Conservation (phyloP, 2,113 vertebrate genomes). For the Upupa epops region DNA sequence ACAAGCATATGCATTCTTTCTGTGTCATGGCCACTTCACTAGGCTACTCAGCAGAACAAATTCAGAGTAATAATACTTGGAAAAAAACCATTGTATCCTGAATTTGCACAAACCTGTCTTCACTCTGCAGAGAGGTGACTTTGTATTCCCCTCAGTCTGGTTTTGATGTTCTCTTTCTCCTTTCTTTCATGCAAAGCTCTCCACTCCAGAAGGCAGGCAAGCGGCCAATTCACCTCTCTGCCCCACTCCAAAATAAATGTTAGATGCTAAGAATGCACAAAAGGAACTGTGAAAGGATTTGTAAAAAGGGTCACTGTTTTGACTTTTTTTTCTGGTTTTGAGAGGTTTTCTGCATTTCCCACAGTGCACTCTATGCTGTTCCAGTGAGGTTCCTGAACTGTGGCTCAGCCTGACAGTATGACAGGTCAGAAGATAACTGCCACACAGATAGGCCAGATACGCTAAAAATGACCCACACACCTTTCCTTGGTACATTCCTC, state of each 20-base stretch:
- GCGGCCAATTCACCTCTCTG: constrained; percentile 50
- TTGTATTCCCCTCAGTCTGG: constrained; percentile 34
- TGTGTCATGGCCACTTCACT: not conserved
- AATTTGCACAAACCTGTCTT: not conserved
- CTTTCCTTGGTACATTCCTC: constrained; percentile 30
- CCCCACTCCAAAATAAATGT: constrained; percentile 54
- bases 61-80: not conserved
- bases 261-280: constrained; percentile 24
- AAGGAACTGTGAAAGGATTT: constrained; percentile 11
- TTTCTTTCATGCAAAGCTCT: constrained; percentile 48
- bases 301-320: not conserved
- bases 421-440: constrained; percentile 27
- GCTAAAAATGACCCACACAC: not conserved
- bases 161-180: constrained; percentile 61
- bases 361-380: not conserved
- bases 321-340: not conserved
- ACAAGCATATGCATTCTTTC: not conserved
- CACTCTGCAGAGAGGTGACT: constrained; percentile 10
- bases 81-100: not conserved
- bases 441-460: not conserved
- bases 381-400: not conserved
- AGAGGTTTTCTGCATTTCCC: not conserved
- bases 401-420: not conserved
- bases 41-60: not conserved
- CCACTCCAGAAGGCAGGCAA: constrained; percentile 43